A percentile compares a stretch with the other conserved stretches of the same genome.
Conservation (phyloP, 2,797 vertebrate species). For the Falco naumanni region DNA sequence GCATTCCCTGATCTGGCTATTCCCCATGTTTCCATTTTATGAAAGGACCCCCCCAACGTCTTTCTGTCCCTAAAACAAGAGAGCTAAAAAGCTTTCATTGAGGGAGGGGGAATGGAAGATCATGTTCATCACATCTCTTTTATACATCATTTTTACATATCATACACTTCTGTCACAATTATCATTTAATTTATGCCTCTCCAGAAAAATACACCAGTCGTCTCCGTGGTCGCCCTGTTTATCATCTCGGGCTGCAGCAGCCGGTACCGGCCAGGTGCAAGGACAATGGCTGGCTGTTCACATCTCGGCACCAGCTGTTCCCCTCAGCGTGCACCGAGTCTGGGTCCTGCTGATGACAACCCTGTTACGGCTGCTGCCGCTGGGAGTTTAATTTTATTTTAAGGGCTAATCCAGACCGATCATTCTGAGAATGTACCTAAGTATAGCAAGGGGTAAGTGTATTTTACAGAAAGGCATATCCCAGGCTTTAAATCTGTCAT, state of each 20-base stretch:
- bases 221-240: not conserved
- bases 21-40: not conserved
- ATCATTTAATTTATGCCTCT: conserved; percentile 14
- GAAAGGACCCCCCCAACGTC: not conserved
- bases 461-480: not conserved
- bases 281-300: conserved; percentile 52
- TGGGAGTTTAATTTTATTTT: not conserved
- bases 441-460: not conserved
- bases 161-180: conserved; percentile 1
- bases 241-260: not conserved
- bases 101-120: not conserved
- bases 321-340: not conserved
- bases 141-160: not conserved
- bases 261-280: not conserved
- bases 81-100: not conserved
- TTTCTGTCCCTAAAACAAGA: not conserved
- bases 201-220: not conserved
- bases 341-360: not conserved
- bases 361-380: not conserved
- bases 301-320: conserved; percentile 48
- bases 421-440: not conserved
- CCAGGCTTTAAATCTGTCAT: not conserved
- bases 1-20: not conserved
- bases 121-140: not conserved
- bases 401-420: not conserved